Percentiles rank a stretch among this genome's conserved stretches.
Evolutionary conservation across 1,140 invertebrate species (phyloP).

Genomic region (Helicoverpa zea): DNA sequence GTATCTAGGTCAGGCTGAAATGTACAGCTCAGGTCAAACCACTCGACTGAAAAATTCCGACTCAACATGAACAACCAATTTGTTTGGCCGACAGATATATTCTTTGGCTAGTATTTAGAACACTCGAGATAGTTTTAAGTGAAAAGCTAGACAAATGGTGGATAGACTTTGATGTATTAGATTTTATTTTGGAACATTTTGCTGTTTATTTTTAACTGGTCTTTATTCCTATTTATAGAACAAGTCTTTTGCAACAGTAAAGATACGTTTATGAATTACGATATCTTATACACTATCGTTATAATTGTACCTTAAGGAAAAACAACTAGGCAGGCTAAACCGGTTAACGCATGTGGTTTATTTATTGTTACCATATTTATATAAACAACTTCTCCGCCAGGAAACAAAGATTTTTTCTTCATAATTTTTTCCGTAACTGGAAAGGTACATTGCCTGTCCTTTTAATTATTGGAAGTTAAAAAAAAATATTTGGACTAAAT

Average conservation of each 20-base stretch:
- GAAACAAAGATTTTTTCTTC: background rate
- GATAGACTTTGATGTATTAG: background rate
- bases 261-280: no score
- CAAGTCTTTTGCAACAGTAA: no score
- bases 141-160: background rate
- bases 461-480: no score
- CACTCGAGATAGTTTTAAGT: background rate
- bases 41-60: conserved; percentile 40
- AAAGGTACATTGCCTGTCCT: no score
- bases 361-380: background rate
- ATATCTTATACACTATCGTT: no score
- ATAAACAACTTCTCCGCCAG: background rate
- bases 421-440: background rate
- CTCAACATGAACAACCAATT: conserved; percentile 32
- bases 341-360: background rate
- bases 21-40: conserved; percentile 39
- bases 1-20: conserved; percentile 36
- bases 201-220: no score
- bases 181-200: background rate
- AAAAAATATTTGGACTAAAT: no score
- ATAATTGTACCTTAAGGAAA: no score
- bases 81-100: conserved; percentile 18
- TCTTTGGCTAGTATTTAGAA: conserved; percentile 24
- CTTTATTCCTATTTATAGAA: no score
- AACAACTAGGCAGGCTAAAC: no score